A percentile compares a stretch with the other conserved stretches of the same genome.
Evolutionary conservation across 1,140 invertebrate genomes (phyloP).

Genomic region (Brachionus rotundiformis): DNA sequence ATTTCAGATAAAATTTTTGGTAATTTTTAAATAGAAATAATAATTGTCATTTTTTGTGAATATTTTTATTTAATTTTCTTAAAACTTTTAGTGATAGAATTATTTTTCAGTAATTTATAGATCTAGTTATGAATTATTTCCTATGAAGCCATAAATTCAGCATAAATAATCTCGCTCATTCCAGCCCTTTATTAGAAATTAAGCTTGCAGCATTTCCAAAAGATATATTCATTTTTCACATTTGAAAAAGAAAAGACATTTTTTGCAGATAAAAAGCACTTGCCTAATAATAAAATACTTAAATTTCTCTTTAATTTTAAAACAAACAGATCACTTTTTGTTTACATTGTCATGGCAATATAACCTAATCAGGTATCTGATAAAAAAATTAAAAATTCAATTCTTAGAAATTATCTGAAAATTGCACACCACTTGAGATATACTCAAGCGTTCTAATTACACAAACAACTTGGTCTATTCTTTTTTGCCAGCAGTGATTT

Average conservation of each 20-base stretch:
- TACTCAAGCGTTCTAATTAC: slow-evolving; percentile 1
- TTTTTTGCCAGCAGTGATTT: not conserved
- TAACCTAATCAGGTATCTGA: slow-evolving; percentile 13
- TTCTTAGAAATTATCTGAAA: slow-evolving; percentile 31
- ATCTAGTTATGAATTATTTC: no score
- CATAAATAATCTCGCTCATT: no score
- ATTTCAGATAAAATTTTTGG: not conserved
- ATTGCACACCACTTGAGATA: slow-evolving; percentile 10
- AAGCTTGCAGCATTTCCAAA: no score
- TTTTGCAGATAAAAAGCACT: not conserved
- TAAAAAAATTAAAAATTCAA: not conserved
- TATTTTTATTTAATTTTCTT: no score
- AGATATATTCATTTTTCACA: not conserved
- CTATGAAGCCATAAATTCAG: no score
- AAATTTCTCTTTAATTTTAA: not conserved
- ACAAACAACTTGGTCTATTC: slow-evolving; percentile 1
- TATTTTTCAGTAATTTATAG: no score
- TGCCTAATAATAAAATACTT: not conserved
- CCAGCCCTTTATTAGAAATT: no score
- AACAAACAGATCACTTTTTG: slow-evolving; percentile 21
- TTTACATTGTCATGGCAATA: slow-evolving; percentile 43
- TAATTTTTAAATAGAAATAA: no score
- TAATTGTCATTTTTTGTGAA: no score
- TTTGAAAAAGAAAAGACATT: not conserved
- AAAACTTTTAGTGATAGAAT: no score